These are phyloP conservation scores for Vannuccia rotundouncinata DNA, from an alignment of 2,888 invertebrate species.

Conservation along the genomic window DNA sequence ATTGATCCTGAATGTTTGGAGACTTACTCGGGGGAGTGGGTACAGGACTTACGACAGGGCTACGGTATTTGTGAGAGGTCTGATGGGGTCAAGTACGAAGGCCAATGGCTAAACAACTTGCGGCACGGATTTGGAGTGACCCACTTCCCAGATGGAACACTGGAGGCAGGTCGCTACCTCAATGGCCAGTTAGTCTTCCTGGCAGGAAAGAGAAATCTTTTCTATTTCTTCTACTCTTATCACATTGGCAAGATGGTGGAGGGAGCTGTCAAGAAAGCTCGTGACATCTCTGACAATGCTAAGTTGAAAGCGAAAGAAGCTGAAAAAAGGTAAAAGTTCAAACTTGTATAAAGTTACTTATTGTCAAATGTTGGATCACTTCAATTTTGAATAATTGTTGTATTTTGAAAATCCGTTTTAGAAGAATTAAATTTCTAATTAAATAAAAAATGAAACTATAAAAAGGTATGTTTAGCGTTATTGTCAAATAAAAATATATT, in stretches of 20 bases:
- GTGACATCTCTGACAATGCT: background rate
- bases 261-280: conserved; percentile 19
- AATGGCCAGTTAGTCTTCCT: conserved; percentile 34
- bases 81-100: conserved; percentile 33
- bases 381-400: no score
- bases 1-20: conserved; percentile 34
- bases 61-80: conserved; percentile 32
- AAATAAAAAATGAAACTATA: no score
- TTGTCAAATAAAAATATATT: no score
- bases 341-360: no score
- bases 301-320: background rate
- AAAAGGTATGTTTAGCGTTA: no score
- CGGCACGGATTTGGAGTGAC: conserved; percentile 35
- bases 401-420: no score
- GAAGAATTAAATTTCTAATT: no score
- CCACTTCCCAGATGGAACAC: conserved; percentile 27
- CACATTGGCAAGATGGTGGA: background rate
- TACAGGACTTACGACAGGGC: conserved; percentile 30
- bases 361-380: no score
- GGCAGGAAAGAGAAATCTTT: conserved; percentile 22
- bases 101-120: conserved; percentile 33
- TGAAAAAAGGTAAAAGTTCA: no score
- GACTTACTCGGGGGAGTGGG: conserved; percentile 33
- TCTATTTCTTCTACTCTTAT: conserved; percentile 10
- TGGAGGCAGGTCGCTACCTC: conserved; percentile 31